Conservation (phyloP, 2,888 invertebrate species). For the Tetragnatha montana region DNA sequence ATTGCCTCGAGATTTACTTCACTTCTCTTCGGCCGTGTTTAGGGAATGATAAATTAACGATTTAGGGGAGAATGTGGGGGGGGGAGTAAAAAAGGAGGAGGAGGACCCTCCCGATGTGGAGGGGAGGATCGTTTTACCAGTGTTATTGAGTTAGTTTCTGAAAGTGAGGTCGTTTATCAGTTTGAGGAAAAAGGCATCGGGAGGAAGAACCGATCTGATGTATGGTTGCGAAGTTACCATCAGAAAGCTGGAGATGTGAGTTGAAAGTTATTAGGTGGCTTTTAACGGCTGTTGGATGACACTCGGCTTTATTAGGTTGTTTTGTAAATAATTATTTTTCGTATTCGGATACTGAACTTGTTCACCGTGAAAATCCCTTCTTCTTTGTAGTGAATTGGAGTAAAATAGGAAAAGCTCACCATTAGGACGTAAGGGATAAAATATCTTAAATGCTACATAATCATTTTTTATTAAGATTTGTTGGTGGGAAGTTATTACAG, state of each 20-base stretch:
- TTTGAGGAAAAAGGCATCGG: background rate
- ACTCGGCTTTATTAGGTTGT: no score
- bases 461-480: no score
- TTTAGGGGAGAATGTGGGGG: background rate
- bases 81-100: slow-evolving; percentile 20
- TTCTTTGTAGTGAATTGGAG: no score
- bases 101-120: background rate
- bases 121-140: background rate
- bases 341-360: no score
- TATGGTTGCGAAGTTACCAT: background rate
- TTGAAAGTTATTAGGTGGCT: background rate
- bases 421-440: no score
- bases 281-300: no score
- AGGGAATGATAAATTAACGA: slow-evolving; percentile 44
- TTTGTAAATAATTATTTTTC: no score
- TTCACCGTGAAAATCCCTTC: no score
- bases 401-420: no score
- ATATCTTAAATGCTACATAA: no score
- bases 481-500: no score
- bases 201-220: background rate
- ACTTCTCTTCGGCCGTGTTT: slow-evolving; percentile 19
- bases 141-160: background rate
- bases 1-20: slow-evolving; percentile 38
- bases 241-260: background rate
- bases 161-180: background rate